phyloP scores from a whole-genome alignment of 2,797 vertebrate genomes.

The Hybognathus amarus region DNA sequence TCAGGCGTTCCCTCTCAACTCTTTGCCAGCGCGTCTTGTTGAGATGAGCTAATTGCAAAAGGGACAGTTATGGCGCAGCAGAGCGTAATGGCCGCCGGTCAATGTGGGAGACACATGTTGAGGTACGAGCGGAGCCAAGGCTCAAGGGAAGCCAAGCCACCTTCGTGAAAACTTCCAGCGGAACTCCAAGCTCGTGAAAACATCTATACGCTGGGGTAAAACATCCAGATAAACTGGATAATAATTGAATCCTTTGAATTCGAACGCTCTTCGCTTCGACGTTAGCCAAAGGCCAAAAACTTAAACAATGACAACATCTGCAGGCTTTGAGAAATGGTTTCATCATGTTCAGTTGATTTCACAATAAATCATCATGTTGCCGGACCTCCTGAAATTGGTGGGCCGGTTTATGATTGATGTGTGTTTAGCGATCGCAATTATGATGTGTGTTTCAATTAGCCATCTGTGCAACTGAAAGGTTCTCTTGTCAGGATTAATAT shows the following conservation, averaged over 20 bases:
- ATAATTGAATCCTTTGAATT: slow-evolving; percentile 64
- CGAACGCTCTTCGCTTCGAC: slow-evolving; percentile 52
- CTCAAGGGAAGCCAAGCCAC: slow-evolving; percentile 53
- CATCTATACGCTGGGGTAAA: slow-evolving; percentile 52
- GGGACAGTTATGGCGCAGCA: slow-evolving; percentile 64
- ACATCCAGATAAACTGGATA: slow-evolving; percentile 67
- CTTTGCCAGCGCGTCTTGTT: slow-evolving; percentile 67
- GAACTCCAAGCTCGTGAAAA: slow-evolving; percentile 59
- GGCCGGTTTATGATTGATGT: slow-evolving; percentile 47
- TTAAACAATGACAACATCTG: slow-evolving; percentile 58
- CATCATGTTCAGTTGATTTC: slow-evolving; percentile 36
- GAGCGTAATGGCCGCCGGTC: slow-evolving; percentile 58
- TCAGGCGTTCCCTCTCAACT: slow-evolving; percentile 63
- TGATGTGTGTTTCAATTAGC: slow-evolving; percentile 39
- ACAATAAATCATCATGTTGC: slow-evolving; percentile 56
- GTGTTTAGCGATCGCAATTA: slow-evolving; percentile 27
- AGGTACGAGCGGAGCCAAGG: slow-evolving; percentile 55
- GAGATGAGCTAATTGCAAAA: slow-evolving; percentile 73
- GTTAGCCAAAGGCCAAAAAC: slow-evolving; percentile 48
- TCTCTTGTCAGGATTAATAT: neutral
- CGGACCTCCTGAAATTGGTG: slow-evolving; percentile 14
- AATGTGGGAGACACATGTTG: slow-evolving; percentile 75
- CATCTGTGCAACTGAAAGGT: slow-evolving; percentile 28
- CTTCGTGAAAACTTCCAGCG: slow-evolving; percentile 51
- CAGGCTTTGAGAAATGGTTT: slow-evolving; percentile 55